Evolutionary conservation across 2,888 invertebrate species (phyloP), one percentile per base, ranked within the genome.

Genomic region (Tetrapedia diversipes): DNA sequence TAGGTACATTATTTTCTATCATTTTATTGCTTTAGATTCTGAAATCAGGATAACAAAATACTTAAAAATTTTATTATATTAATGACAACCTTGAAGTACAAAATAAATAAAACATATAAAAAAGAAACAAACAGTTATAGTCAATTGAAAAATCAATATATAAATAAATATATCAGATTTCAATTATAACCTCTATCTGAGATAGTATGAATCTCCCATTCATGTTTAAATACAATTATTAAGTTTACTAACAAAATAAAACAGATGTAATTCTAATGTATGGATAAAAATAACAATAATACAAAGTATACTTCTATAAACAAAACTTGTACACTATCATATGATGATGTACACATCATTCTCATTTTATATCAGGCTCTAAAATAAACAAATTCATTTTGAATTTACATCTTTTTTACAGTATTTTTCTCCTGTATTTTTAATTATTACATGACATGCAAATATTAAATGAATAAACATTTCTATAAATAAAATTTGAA

Each of bases 1-100:
- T 84, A 32, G 65, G 60, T 49, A 63, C 61, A 49, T 64, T 64
- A 60, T 53, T 61, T 41, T 86, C 83, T 57, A 79, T 79, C 83
- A 80, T 86, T 16, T 37, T 65, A n/a, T 37, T 6, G 11, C 1
- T 29, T 51, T n/a, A 10, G 47, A 2, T 4, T 10, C 57, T 72
- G 24, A 57, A 63, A 70, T 16, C n/a, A n/a, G n/a, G n/a, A n/a
- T 3, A 61, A 37, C 34, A 34, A 54, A 2, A 34, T 24, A 19
- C n/a, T n/a, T n/a, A n/a, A n/a, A n/a, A n/a, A n/a, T n/a, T n/a
- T n/a, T n/a, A n/a, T n/a, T n/a, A n/a, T n/a, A n/a, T n/a, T n/a
- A n/a, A n/a, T n/a, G n/a, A n/a, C n/a, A n/a, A n/a, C n/a, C n/a
- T n/a, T n/a, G n/a, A n/a, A n/a, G n/a, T n/a, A 37, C 34, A 34